Evolutionary conservation across 2,888 invertebrate genomes (phyloP).

Genomic region (Argyresthia goedartella): DNA sequence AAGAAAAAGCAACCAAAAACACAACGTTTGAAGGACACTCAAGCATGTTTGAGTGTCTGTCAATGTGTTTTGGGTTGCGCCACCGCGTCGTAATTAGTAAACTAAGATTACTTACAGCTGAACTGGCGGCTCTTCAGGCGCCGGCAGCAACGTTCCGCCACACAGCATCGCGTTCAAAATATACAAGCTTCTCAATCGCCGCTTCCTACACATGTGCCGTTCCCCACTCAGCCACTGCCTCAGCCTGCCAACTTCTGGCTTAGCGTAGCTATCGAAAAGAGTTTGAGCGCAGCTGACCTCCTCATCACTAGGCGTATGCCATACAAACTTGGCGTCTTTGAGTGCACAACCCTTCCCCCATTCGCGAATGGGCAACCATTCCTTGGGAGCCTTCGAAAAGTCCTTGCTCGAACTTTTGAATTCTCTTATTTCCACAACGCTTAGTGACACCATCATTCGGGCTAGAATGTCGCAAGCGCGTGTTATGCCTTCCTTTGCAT

Average conservation of each 20-base stretch:
- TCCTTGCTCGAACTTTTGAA: constrained; percentile 72
- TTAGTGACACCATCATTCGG: constrained; percentile 71
- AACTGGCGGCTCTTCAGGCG: constrained; percentile 75
- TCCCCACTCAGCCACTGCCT: constrained; percentile 67
- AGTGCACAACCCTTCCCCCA: constrained; percentile 85
- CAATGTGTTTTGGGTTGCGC: no score
- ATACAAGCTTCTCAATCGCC: constrained; percentile 75
- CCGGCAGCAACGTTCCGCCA: constrained; percentile 75
- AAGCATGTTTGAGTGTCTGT: no score
- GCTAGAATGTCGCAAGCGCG: constrained; percentile 74
- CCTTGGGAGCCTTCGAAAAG: constrained; percentile 74
- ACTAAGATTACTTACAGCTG: constrained; percentile 55
- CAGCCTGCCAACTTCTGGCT: constrained; percentile 73
- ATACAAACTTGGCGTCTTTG: constrained; percentile 75
- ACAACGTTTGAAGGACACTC: no score
- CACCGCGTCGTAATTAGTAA: no score
- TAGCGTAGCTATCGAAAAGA: constrained; percentile 75
- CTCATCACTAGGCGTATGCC: constrained; percentile 81
- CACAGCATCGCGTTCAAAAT: constrained; percentile 76
- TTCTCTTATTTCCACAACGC: constrained; percentile 73
- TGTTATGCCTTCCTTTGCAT: constrained; percentile 75
- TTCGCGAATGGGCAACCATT: constrained; percentile 80
- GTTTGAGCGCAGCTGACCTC: constrained; percentile 77
- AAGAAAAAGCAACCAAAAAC: no score
- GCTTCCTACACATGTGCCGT: constrained; percentile 71